phyloP scores from a whole-genome alignment of 2,888 invertebrate species.

The Acanthopleura granulata region DNA sequence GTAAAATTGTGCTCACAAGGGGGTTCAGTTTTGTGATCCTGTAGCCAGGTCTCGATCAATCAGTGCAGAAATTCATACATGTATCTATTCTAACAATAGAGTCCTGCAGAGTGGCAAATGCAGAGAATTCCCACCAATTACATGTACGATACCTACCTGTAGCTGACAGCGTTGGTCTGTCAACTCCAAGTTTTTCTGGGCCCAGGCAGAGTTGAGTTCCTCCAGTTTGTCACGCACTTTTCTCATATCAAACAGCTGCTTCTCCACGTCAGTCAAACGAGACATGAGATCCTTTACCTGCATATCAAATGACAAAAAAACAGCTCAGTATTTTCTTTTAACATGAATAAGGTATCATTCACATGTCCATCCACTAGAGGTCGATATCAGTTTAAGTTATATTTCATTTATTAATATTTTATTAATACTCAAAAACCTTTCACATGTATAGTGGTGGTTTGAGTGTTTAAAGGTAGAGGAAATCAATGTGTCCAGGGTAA shows the following conservation, averaged over 20 bases:
- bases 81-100: background rate
- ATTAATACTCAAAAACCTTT: too few species aligned
- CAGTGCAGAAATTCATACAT: too few species aligned
- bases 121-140: too few species aligned
- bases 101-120: background rate
- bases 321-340: background rate
- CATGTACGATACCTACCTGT: background rate
- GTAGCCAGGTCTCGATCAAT: too few species aligned
- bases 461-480: too few species aligned
- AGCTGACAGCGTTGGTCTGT: constrained; percentile 21
- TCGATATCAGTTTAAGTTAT: too few species aligned
- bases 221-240: constrained; percentile 22
- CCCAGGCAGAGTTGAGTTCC: constrained; percentile 28
- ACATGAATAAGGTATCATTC: background rate
- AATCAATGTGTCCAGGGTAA: too few species aligned
- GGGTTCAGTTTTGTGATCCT: too few species aligned
- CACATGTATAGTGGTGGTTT: too few species aligned
- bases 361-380: too few species aligned
- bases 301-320: background rate
- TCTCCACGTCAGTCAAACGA: background rate
- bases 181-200: constrained; percentile 27
- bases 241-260: background rate
- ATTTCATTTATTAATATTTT: too few species aligned
- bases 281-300: background rate
- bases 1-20: too few species aligned